phyloP scores from a whole-genome alignment of 2,888 invertebrate species.

The Noctua janthina region DNA sequence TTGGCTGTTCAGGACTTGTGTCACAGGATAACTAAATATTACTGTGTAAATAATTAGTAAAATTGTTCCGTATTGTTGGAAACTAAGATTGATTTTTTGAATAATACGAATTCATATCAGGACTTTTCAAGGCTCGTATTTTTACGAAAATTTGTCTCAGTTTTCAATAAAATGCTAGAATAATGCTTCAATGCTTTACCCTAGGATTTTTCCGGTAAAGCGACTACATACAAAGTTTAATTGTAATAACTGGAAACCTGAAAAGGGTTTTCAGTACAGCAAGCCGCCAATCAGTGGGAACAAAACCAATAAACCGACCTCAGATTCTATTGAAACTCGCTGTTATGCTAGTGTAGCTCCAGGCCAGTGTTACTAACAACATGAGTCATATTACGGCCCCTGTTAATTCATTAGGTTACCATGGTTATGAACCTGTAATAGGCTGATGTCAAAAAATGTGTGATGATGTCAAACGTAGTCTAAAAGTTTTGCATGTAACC shows the following conservation, averaged over 20 bases:
- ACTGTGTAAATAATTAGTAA: background rate
- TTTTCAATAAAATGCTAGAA: background rate
- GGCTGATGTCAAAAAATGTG: slow-evolving; percentile 4
- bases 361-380: background rate
- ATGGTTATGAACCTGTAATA: background rate
- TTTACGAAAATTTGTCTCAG: background rate
- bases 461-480: background rate
- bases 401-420: background rate
- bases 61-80: background rate
- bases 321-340: background rate
- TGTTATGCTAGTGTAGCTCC: background rate
- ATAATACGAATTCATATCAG: background rate
- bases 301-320: background rate
- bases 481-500: background rate
- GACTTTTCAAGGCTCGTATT: background rate
- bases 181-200: background rate
- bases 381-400: background rate
- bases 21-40: background rate
- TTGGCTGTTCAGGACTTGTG: background rate
- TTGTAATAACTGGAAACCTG: background rate
- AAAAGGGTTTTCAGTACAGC: background rate
- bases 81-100: background rate
- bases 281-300: background rate
- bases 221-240: background rate
- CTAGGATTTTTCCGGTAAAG: background rate